Percentiles rank a stretch among this genome's conserved stretches.
These are phyloP conservation scores for Macropis europaea DNA, from an alignment of 2,888 invertebrate genomes.

Conservation along the genomic window DNA sequence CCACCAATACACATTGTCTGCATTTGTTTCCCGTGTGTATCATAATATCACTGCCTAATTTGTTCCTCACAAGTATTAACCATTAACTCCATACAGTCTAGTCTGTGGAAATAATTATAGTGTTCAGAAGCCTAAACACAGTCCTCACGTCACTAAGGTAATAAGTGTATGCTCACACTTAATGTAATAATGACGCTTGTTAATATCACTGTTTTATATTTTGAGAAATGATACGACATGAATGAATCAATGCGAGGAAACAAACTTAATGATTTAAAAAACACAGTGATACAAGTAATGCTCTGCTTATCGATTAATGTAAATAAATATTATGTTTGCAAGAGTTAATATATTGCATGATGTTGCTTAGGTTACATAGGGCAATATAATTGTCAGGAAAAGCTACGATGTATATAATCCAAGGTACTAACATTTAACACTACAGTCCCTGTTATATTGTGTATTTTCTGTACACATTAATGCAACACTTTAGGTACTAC, in stretches of 20 bases:
- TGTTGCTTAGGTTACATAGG: conserved; percentile 62
- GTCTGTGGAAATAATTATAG: conserved; percentile 46
- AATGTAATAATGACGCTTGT: conserved; percentile 52
- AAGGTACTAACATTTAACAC: conserved; percentile 66
- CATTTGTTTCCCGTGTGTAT: conserved; percentile 77
- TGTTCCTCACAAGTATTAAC: conserved; percentile 47
- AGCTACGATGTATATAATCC: conserved; percentile 57
- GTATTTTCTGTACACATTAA: background rate
- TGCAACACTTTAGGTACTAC: background rate
- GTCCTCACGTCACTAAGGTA: conserved; percentile 55
- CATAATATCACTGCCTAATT: conserved; percentile 62
- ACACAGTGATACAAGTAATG: conserved; percentile 71
- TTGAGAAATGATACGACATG: conserved; percentile 72
- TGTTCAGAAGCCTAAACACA: conserved; percentile 58
- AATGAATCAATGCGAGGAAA: conserved; percentile 68
- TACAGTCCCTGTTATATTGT: conserved; percentile 58
- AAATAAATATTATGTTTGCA: conserved; percentile 64
- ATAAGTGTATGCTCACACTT: conserved; percentile 49
- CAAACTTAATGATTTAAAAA: conserved; percentile 64
- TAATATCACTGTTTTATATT: conserved; percentile 60
- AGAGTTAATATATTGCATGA: conserved; percentile 64
- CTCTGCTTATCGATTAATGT: conserved; percentile 64
- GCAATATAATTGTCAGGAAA: conserved; percentile 56
- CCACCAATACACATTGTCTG: conserved; percentile 86
- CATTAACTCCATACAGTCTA: conserved; percentile 51